Evolutionary conservation across 2,888 invertebrate species (phyloP), one percentile per base, ranked within the genome.

Genomic region (Hirtodrosophila cameraria): DNA sequence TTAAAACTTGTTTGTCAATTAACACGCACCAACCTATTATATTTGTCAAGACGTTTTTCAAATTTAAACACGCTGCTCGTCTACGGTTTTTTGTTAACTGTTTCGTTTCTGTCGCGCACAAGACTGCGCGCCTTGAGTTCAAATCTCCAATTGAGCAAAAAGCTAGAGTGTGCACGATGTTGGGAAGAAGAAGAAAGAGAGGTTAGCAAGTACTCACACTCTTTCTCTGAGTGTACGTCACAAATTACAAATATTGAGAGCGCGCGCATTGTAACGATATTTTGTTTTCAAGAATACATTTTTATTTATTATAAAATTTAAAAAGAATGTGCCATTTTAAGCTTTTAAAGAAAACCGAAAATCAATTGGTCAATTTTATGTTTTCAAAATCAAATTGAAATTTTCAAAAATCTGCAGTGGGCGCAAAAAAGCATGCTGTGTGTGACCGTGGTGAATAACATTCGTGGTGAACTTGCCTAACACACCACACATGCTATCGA

Each of bases 11-110:
- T 82, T 85, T 76, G 43, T 38, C 39, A 62, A 61, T 59, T 50
- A 42, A 36, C 65, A 49, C 45, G 57, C 66, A 80, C 86, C 63
- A 83, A 80, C 84, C 80, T 70, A 84, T 68, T 67, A 65, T 76
- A 39, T 35, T 28, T 39, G 63, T 59, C 50, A 55, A 67, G 42
- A 31, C 20, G 58, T 64, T 54, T 48, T 61, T 39, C 58, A 74
- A 42, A 49, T 25, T 25, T 23, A 71, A 25, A 11, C 42, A 41
- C n/a, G n/a, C 41, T 61, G 3, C 23, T 54, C 45, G 27, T 16
- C 6, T 33, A 43, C 36, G 15, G 28, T 41, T 16, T 41, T n/a
- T 62, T 23, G 31, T 23, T 23, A 23, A 23, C 23, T 23, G 23
- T 36, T 67, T 23, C 58, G 41, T 36, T 35, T 57, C 3, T 30